phyloP scores from a whole-genome alignment of 2,113 vertebrate genomes.

The Gallinago media region DNA sequence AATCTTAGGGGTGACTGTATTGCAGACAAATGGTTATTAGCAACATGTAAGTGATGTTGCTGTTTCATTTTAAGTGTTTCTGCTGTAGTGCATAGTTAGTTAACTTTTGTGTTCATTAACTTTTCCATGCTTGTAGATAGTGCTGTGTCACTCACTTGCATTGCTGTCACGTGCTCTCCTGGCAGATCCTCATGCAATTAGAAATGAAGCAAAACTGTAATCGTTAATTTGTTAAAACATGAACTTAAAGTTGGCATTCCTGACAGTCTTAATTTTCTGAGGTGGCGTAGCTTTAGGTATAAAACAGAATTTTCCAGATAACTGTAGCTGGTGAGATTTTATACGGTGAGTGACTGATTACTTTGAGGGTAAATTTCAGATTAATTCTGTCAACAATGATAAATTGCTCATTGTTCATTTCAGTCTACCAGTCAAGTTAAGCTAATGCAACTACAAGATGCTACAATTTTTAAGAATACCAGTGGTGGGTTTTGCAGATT shows the following conservation, averaged over 20 bases:
- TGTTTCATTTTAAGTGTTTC: neutral
- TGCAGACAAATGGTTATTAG: neutral
- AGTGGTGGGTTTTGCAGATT: neutral
- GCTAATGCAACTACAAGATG: neutral
- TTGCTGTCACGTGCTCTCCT: accelerated
- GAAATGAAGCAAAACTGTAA: neutral
- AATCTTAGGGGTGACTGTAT: neutral
- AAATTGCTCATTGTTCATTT: neutral
- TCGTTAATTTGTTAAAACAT: neutral
- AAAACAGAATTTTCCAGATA: neutral
- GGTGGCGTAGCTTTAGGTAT: neutral
- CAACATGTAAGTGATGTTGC: neutral
- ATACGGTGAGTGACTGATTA: neutral
- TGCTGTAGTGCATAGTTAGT: neutral
- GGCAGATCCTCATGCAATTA: neutral
- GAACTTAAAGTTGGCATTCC: neutral
- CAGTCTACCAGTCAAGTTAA: neutral
- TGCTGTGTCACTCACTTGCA: accelerated
- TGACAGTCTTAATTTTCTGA: neutral
- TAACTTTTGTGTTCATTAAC: neutral
- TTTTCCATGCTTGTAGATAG: neutral
- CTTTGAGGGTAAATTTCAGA: constrained; percentile 12
- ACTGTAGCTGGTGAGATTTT: neutral
- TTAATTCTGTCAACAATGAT: neutral
- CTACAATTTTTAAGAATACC: neutral